phyloP scores from a whole-genome alignment of 2,888 invertebrate species.

The Habrosyne pyritoides region DNA sequence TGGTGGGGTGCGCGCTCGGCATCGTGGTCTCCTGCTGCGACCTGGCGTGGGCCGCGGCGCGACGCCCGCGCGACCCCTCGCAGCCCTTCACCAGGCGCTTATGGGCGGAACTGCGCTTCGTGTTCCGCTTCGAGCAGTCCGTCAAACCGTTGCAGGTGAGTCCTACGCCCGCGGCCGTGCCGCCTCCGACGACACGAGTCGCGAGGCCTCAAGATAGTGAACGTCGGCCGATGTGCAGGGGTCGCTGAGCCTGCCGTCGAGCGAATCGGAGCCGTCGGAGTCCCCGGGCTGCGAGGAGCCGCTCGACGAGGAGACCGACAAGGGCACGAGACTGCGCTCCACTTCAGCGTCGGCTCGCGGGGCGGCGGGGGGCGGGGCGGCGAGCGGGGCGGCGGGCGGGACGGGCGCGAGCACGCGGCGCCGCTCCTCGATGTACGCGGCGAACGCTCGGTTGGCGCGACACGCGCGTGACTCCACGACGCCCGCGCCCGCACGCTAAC shows the following conservation, averaged over 20 bases:
- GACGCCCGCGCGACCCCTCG: slow-evolving; percentile 45
- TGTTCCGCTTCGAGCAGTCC: slow-evolving; percentile 67
- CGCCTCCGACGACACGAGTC: not conserved
- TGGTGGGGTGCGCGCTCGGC: slow-evolving; percentile 86
- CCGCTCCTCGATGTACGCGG: slow-evolving; percentile 70
- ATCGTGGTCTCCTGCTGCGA: slow-evolving; percentile 87
- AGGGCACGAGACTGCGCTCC: slow-evolving; percentile 19
- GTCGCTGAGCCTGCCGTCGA: slow-evolving; percentile 41
- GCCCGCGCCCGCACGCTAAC: slow-evolving; percentile 19
- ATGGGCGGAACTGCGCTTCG: slow-evolving; percentile 68
- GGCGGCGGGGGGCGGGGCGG: slow-evolving; percentile 19
- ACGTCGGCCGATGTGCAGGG: slow-evolving; percentile 31
- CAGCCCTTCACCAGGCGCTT: slow-evolving; percentile 50
- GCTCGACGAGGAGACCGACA: slow-evolving; percentile 15
- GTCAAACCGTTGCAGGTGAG: slow-evolving; percentile 64
- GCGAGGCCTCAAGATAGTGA: not conserved
- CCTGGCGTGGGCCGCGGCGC: slow-evolving; percentile 59
- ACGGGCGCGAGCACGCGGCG: slow-evolving; percentile 38
- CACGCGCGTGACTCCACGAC: slow-evolving; percentile 42
- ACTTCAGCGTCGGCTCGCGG: slow-evolving; percentile 12
- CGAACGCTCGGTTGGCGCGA: slow-evolving; percentile 66
- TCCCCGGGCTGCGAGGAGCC: slow-evolving; percentile 13
- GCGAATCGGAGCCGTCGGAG: slow-evolving; percentile 23
- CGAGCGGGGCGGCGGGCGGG: slow-evolving; percentile 24
- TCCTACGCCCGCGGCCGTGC: not conserved